Percentiles rank a stretch among this genome's conserved stretches.
phyloP scores from a whole-genome alignment of 2,888 invertebrate genomes.

The Dicycla oo region DNA sequence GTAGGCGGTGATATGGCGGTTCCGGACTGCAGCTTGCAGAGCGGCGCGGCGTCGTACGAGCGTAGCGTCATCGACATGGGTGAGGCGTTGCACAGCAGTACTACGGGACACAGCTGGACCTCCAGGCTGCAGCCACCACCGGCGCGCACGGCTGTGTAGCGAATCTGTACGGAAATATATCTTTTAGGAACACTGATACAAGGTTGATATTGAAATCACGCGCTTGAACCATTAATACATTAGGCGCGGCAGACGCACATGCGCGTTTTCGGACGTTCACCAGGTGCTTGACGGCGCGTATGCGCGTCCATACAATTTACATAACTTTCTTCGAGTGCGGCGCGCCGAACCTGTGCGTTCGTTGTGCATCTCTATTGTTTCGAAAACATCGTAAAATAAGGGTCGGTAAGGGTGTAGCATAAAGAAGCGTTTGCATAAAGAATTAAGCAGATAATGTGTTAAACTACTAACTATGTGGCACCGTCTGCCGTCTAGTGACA shows the following conservation, averaged over 20 bases:
- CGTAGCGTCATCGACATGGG: constrained; percentile 79
- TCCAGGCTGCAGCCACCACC: constrained; percentile 84
- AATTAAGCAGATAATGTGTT: too few relatives aligned
- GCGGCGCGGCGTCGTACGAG: constrained; percentile 82
- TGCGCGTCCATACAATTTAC: too few relatives aligned
- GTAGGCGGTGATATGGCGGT: constrained; percentile 78
- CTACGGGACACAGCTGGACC: constrained; percentile 77
- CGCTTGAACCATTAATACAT: neutral
- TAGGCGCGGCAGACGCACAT: too few relatives aligned
- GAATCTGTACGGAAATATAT: constrained; percentile 53
- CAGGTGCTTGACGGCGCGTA: too few relatives aligned
- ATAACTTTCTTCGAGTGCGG: too few relatives aligned
- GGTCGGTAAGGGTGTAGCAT: too few relatives aligned
- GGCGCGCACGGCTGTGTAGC: constrained; percentile 78
- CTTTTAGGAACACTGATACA: neutral
- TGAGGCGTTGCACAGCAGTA: constrained; percentile 82
- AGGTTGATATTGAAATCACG: neutral
- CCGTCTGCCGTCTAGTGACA: neutral
- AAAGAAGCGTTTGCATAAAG: too few relatives aligned
- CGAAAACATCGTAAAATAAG: too few relatives aligned
- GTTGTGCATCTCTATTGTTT: too few relatives aligned
- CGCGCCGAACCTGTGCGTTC: too few relatives aligned
- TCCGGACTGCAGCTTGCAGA: constrained; percentile 81
- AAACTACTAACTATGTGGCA: too few relatives aligned
- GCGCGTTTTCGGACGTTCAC: too few relatives aligned